phyloP scores from a whole-genome alignment of 2,797 vertebrate species.

The Clarias laeviceps region DNA sequence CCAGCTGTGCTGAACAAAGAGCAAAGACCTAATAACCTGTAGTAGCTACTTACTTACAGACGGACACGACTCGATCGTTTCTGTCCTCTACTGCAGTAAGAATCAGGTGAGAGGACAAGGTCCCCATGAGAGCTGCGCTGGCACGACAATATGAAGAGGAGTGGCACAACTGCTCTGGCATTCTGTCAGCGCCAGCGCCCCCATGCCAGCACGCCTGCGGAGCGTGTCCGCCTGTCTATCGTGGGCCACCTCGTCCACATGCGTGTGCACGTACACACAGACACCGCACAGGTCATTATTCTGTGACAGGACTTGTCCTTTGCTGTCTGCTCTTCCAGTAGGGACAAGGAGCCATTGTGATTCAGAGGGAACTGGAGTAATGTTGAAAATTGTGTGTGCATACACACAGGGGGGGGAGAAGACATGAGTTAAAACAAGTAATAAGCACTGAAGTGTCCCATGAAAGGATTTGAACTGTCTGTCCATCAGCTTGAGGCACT shows the following conservation, averaged over 20 bases:
- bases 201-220: slow-evolving; percentile 44
- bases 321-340: slow-evolving; percentile 68
- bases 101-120: slow-evolving; percentile 11
- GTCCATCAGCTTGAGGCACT: background rate
- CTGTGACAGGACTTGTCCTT: slow-evolving; percentile 75
- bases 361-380: slow-evolving; percentile 5
- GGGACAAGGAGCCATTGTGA: slow-evolving; percentile 51
- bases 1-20: background rate
- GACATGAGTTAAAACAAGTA: background rate
- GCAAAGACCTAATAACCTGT: background rate
- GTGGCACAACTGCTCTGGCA: slow-evolving; percentile 57
- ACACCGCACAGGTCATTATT: slow-evolving; percentile 77
- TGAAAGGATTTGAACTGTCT: background rate
- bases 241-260: slow-evolving; percentile 34
- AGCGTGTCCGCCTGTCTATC: slow-evolving; percentile 28
- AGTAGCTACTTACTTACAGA: background rate
- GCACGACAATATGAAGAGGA: slow-evolving; percentile 62
- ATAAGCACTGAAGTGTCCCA: background rate
- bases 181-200: slow-evolving; percentile 63
- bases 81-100: background rate
- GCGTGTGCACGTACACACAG: slow-evolving; percentile 33
- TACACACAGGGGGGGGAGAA: background rate
- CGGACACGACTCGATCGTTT: background rate
- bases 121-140: slow-evolving; percentile 25
- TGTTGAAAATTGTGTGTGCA: background rate